These are phyloP conservation scores for Drosophila fungiperda DNA, from an alignment of 2,888 invertebrate species.

Conservation along the genomic window DNA sequence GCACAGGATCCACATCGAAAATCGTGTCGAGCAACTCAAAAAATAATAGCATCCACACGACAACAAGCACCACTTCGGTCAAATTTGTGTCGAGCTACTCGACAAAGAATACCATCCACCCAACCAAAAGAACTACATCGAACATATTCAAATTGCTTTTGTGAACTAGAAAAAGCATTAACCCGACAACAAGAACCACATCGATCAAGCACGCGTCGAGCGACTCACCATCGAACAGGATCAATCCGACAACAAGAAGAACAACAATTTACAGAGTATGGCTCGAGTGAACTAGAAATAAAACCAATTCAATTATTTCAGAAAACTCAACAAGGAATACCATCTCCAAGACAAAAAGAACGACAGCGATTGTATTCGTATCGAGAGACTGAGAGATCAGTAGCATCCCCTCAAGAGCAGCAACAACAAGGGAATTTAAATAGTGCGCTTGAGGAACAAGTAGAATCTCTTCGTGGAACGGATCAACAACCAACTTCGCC, in stretches of 20 bases:
- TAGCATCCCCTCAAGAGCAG: neutral
- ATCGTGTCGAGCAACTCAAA: too few species aligned
- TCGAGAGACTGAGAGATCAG: neutral
- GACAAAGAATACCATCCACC: too few species aligned
- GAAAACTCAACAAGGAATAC: neutral
- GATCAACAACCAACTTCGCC: neutral
- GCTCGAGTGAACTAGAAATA: neutral
- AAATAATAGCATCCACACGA: too few species aligned
- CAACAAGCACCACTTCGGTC: too few species aligned
- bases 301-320: neutral
- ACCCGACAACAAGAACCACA: neutral
- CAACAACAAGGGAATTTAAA: neutral
- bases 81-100: too few species aligned
- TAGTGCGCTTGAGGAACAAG: neutral
- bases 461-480: neutral
- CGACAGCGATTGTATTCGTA: neutral
- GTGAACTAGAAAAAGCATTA: neutral
- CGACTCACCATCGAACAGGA: neutral
- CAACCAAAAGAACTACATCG: neutral
- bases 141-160: neutral
- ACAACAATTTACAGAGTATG: neutral
- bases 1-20: too few species aligned
- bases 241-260: neutral
- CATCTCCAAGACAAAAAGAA: neutral
- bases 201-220: neutral